These are phyloP conservation scores for Drosophila austrosaltans DNA, from an alignment of 2,888 invertebrate species.

Conservation along the genomic window DNA sequence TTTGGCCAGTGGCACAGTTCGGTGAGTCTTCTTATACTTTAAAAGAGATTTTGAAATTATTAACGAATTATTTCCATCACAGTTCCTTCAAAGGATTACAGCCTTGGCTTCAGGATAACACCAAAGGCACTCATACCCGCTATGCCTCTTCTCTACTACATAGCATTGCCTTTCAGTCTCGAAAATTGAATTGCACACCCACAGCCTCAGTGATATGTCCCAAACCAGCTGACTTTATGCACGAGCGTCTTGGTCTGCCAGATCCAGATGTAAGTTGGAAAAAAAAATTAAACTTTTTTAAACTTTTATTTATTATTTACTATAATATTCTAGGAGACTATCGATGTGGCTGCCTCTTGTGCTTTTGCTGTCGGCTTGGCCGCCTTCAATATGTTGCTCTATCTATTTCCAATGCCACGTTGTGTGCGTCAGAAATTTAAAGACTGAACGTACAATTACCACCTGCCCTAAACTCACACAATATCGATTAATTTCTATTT, in stretches of 20 bases:
- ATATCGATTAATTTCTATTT: conserved; percentile 22
- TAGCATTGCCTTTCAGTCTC: conserved; percentile 87
- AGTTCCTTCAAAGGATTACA: conserved; percentile 91
- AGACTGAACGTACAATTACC: conserved; percentile 70
- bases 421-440: conserved; percentile 94
- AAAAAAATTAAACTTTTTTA: neutral
- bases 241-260: conserved; percentile 82
- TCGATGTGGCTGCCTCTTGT: conserved; percentile 90
- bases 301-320: conserved; percentile 63
- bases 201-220: conserved; percentile 83
- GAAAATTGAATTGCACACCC: conserved; percentile 85
- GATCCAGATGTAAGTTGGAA: conserved; percentile 81
- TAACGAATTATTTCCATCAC: conserved; percentile 35
- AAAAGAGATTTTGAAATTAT: too few species aligned
- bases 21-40: conserved; percentile 84
- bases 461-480: conserved; percentile 13
- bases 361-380: conserved; percentile 92
- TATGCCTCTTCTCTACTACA: conserved; percentile 91
- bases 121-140: conserved; percentile 91
- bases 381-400: conserved; percentile 92
- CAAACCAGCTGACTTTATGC: conserved; percentile 82
- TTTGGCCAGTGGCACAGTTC: conserved; percentile 90
- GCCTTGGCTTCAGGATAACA: conserved; percentile 92
- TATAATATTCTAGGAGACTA: conserved; percentile 86
- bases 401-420: conserved; percentile 92